These are phyloP conservation scores for Penaeus chinensis DNA, from an alignment of 1,140 invertebrate genomes.

Conservation along the genomic window DNA sequence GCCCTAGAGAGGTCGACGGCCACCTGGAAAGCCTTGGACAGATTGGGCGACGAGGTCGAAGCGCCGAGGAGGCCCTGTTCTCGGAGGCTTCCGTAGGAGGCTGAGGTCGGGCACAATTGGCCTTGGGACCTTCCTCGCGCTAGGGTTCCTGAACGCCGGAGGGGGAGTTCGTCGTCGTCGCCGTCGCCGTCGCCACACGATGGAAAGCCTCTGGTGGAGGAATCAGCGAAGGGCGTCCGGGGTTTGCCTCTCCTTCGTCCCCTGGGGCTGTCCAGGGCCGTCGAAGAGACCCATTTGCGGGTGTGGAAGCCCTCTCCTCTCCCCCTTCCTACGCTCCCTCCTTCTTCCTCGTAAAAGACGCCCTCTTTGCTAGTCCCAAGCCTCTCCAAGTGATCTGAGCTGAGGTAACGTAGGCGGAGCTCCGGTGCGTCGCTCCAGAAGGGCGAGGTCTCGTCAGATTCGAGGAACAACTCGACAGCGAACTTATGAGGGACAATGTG, in stretches of 20 bases:
- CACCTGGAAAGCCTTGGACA: slow-evolving; percentile 50
- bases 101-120: not conserved
- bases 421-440: slow-evolving; percentile 54
- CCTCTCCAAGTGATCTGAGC: slow-evolving; percentile 5
- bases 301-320: not conserved
- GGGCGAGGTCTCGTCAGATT: slow-evolving; percentile 24
- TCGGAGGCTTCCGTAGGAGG: slow-evolving; percentile 5
- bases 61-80: not conserved
- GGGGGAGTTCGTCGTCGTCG: not conserved
- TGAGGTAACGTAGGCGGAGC: slow-evolving; percentile 56
- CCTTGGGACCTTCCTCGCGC: slow-evolving; percentile 29
- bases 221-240: not conserved
- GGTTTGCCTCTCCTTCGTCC: not conserved
- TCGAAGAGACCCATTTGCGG: slow-evolving; percentile 52
- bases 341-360: not conserved
- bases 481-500: slow-evolving; percentile 58
- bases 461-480: slow-evolving; percentile 54
- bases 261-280: slow-evolving; percentile 15
- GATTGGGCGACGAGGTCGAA: slow-evolving; percentile 29
- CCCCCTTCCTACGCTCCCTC: not conserved
- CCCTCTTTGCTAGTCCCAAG: not conserved
- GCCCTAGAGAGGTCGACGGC: slow-evolving; percentile 45
- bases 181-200: not conserved
- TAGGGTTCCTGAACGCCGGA: not conserved
- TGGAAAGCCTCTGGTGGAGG: not conserved